Evolutionary conservation across 2,797 vertebrate species (phyloP).

Genomic region (Malurus splendens): DNA sequence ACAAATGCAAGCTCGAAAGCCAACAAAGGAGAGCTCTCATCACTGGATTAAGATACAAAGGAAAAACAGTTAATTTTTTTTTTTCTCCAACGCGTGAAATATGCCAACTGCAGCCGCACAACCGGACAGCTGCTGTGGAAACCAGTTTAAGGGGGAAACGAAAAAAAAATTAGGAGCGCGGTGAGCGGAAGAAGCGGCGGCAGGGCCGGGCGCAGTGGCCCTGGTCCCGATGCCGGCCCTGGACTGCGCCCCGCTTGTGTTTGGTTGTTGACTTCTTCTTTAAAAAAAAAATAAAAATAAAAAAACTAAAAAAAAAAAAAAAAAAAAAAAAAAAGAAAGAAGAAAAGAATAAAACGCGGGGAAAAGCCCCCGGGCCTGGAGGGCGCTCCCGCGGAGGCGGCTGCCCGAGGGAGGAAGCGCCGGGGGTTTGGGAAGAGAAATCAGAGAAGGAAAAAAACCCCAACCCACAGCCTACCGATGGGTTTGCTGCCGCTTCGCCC

Average conservation of each 20-base stretch:
- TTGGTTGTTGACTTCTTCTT: not conserved
- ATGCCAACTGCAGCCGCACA: conserved; percentile 21
- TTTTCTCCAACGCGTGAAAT: conserved; percentile 2
- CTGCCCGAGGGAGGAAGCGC: not conserved
- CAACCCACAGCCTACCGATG: not conserved
- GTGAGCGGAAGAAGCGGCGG: not conserved
- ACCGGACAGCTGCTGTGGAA: not conserved
- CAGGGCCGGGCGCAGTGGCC: not conserved
- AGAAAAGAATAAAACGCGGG: not conserved
- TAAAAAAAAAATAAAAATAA: not conserved
- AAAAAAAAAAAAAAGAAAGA: not conserved
- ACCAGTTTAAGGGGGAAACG: not conserved
- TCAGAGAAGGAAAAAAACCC: not conserved
- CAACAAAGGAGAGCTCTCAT: conserved; percentile 47
- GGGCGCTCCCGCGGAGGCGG: not conserved
- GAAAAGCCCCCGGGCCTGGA: not conserved
- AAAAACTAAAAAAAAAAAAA: not conserved
- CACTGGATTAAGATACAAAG: conserved; percentile 50
- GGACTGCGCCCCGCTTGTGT: not conserved
- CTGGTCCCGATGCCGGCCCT: not conserved
- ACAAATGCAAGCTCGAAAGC: conserved; percentile 56
- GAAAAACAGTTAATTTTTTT: conserved; percentile 60
- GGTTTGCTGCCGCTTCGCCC: not conserved
- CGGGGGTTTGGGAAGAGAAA: not conserved
- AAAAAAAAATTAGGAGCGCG: not conserved